Evolutionary conservation across 2,888 invertebrate genomes (phyloP).

Genomic region (Oxycera nigricornis): DNA sequence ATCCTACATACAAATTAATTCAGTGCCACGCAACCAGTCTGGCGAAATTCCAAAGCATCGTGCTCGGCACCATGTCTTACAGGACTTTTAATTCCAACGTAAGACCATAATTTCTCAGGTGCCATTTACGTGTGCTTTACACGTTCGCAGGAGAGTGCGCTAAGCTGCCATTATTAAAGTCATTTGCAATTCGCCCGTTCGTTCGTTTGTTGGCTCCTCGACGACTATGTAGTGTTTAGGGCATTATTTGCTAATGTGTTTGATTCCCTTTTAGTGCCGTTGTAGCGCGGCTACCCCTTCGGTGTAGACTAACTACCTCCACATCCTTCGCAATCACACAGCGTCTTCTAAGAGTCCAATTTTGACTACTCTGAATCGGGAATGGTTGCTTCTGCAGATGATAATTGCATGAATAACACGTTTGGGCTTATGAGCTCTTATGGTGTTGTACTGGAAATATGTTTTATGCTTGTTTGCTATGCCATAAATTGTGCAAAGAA

Average conservation of each 20-base stretch:
- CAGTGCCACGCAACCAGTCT: neutral
- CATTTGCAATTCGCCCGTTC: constrained; percentile 13
- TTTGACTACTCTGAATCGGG: too few species aligned
- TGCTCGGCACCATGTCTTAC: neutral
- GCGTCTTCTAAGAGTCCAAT: neutral
- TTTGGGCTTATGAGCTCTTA: constrained; percentile 13
- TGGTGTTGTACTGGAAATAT: constrained; percentile 15
- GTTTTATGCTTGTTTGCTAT: constrained; percentile 32
- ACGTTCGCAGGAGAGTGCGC: constrained; percentile 21
- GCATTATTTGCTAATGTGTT: constrained; percentile 19
- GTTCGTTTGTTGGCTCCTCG: too few species aligned
- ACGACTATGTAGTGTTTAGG: neutral
- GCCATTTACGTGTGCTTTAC: constrained; percentile 20
- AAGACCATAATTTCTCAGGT: constrained; percentile 24
- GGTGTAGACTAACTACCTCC: neutral
- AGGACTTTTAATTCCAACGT: constrained; percentile 11
- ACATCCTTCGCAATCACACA: neutral
- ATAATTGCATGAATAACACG: constrained; percentile 36
- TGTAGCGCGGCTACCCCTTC: neutral
- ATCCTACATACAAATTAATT: constrained; percentile 8
- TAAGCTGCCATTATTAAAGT: constrained; percentile 12
- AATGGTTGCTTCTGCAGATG: neutral
- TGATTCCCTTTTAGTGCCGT: neutral
- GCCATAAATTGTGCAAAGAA: constrained; percentile 19
- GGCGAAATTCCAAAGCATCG: neutral